A percentile compares a stretch with the other conserved stretches of the same genome.
These are phyloP conservation scores for Ormyrus labotus DNA, from an alignment of 2,888 invertebrate genomes.

Conservation along the genomic window DNA sequence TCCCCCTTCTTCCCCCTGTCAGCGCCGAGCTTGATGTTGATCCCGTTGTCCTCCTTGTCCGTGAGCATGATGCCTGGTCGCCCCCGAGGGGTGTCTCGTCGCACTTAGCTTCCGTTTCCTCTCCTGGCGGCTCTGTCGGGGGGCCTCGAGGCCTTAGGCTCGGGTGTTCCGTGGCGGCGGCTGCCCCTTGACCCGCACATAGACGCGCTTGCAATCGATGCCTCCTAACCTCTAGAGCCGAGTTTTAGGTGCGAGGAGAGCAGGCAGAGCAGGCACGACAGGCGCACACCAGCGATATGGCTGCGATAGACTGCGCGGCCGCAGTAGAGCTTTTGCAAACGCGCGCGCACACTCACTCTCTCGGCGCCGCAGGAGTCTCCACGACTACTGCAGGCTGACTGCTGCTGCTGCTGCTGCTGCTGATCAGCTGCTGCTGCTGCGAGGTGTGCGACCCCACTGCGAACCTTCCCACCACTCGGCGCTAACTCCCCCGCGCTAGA, in stretches of 20 bases:
- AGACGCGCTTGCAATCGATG: not conserved
- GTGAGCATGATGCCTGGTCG: constrained; percentile 63
- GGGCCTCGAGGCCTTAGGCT: not conserved
- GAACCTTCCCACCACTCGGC: no score
- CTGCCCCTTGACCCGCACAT: constrained; percentile 24
- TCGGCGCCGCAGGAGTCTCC: no score
- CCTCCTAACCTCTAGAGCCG: no score
- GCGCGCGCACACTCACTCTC: no score
- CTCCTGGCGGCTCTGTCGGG: not conserved
- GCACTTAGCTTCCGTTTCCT: constrained; percentile 7
- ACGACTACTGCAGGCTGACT: no score
- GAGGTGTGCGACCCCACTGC: constrained; percentile 38
- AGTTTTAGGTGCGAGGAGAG: no score
- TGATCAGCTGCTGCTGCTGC: not conserved
- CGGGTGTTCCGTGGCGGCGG: not conserved
- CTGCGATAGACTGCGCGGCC: no score
- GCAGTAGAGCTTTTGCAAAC: no score
- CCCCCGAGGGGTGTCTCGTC: not conserved
- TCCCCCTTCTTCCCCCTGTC: constrained; percentile 64
- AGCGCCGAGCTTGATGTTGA: constrained; percentile 71
- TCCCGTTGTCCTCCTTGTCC: constrained; percentile 72
- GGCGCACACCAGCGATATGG: no score
- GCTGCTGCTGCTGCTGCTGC: constrained; percentile 14
- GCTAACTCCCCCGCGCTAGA: no score
- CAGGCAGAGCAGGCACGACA: no score